Conservation (phyloP, 2,797 vertebrate species). For the Orestias chungarensis region DNA sequence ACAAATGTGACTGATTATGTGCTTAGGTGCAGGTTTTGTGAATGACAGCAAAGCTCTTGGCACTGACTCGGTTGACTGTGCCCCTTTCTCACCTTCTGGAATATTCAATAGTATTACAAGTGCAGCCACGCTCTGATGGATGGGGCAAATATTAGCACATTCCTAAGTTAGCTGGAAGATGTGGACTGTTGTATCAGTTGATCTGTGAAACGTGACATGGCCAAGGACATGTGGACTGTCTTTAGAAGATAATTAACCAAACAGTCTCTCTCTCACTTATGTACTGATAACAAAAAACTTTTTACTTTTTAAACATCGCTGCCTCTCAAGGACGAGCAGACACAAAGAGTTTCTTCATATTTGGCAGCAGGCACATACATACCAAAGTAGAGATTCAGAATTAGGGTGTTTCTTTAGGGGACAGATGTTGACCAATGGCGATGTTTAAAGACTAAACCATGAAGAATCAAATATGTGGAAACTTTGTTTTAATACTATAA, state of each 20-base stretch:
- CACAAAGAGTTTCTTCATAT: constrained; percentile 76
- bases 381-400: neutral
- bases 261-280: constrained; percentile 29
- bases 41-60: constrained; percentile 45
- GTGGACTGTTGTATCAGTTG: constrained; percentile 58
- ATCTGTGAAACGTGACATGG: constrained; percentile 67
- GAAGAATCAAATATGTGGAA: neutral
- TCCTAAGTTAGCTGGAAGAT: constrained; percentile 61
- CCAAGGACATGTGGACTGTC: constrained; percentile 59
- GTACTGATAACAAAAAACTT: constrained; percentile 71
- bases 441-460: neutral
- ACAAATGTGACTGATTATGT: constrained; percentile 28
- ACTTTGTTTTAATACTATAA: neutral
- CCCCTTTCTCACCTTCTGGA: constrained; percentile 45
- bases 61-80: constrained; percentile 51
- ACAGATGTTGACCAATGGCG: neutral
- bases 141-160: constrained; percentile 79
- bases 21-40: constrained; percentile 41
- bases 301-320: constrained; percentile 77
- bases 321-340: constrained; percentile 73
- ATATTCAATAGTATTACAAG: constrained; percentile 65
- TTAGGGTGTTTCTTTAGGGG: neutral
- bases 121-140: constrained; percentile 64
- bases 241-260: constrained; percentile 70
- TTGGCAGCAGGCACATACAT: constrained; percentile 40